Conservation (phyloP, 2,888 invertebrate species). For the Merodon equestris region DNA sequence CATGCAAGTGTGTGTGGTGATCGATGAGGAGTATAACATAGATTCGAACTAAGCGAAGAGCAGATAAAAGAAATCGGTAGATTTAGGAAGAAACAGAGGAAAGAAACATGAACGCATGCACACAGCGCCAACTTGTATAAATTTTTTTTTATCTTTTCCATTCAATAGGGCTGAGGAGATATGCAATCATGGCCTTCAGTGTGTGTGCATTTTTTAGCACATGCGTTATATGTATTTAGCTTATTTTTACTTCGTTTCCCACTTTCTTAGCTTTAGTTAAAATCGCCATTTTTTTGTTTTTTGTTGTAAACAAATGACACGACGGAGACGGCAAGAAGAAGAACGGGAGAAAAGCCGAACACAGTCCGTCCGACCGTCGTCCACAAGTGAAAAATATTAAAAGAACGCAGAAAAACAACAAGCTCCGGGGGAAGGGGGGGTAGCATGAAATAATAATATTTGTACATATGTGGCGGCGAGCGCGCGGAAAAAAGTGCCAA, state of each 20-base stretch:
- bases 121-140: neutral
- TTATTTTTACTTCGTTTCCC: conserved; percentile 26
- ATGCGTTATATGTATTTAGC: conserved; percentile 15
- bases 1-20: conserved; percentile 41
- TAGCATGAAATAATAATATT: no score
- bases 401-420: conserved; percentile 2
- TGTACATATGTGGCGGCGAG: neutral
- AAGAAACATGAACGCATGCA: conserved; percentile 39
- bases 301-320: conserved; percentile 66
- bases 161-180: conserved; percentile 45
- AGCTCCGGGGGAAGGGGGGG: no score
- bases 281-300: conserved; percentile 10
- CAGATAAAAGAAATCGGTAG: conserved; percentile 44
- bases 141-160: conserved; percentile 48
- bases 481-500: conserved; percentile 60
- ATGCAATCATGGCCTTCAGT: conserved; percentile 59
- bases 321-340: conserved; percentile 50
- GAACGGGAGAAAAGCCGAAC: conserved; percentile 4
- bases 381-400: no score
- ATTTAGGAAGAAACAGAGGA: conserved; percentile 28
- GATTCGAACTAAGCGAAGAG: conserved; percentile 34
- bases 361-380: no score
- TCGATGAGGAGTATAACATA: conserved; percentile 28
- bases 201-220: conserved; percentile 60
- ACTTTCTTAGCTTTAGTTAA: conserved; percentile 45